phyloP scores from a whole-genome alignment of 2,888 invertebrate species.

The Galeopsomyia nigrocyanea region DNA sequence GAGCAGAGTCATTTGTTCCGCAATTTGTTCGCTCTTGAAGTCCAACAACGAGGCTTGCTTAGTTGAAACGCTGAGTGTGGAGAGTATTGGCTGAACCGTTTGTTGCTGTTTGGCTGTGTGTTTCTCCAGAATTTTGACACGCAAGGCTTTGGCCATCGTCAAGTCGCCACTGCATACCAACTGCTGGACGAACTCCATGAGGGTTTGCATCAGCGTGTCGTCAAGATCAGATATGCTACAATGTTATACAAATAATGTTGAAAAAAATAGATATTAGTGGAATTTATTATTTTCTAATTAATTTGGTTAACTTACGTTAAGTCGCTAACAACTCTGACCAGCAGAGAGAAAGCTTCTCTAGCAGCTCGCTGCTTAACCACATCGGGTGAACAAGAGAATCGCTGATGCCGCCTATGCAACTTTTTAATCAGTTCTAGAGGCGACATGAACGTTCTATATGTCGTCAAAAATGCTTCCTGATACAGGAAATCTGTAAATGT shows the following conservation, averaged over 20 bases:
- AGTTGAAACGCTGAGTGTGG: slow-evolving; percentile 72
- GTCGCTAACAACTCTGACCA: slow-evolving; percentile 95
- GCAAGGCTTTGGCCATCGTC: slow-evolving; percentile 88
- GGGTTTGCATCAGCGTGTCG: slow-evolving; percentile 81
- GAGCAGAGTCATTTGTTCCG: slow-evolving; percentile 97
- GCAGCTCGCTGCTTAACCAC: slow-evolving; percentile 82
- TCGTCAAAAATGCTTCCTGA: slow-evolving; percentile 98
- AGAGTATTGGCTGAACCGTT: slow-evolving; percentile 67
- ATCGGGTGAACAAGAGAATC: slow-evolving; percentile 80
- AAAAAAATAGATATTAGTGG: not conserved
- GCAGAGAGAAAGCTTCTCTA: slow-evolving; percentile 89
- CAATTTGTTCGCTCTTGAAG: slow-evolving; percentile 94
- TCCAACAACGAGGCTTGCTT: slow-evolving; percentile 82
- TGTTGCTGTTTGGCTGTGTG: slow-evolving; percentile 75
- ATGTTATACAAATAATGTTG: slow-evolving; percentile 38
- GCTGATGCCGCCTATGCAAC: slow-evolving; percentile 83
- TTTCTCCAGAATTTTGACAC: slow-evolving; percentile 93
- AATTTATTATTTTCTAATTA: not conserved
- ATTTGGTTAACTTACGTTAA: slow-evolving; percentile 83
- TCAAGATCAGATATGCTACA: slow-evolving; percentile 87
- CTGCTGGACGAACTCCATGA: slow-evolving; percentile 95
- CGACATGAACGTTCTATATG: slow-evolving; percentile 95
- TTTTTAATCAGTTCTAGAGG: slow-evolving; percentile 89
- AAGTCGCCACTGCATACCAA: slow-evolving; percentile 93
- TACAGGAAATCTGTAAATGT: slow-evolving; percentile 84